A percentile compares a stretch with the other conserved stretches of the same genome.
These are phyloP conservation scores for Eulemur rubriventer DNA, from an alignment of 2,797 vertebrate species.

Conservation along the genomic window DNA sequence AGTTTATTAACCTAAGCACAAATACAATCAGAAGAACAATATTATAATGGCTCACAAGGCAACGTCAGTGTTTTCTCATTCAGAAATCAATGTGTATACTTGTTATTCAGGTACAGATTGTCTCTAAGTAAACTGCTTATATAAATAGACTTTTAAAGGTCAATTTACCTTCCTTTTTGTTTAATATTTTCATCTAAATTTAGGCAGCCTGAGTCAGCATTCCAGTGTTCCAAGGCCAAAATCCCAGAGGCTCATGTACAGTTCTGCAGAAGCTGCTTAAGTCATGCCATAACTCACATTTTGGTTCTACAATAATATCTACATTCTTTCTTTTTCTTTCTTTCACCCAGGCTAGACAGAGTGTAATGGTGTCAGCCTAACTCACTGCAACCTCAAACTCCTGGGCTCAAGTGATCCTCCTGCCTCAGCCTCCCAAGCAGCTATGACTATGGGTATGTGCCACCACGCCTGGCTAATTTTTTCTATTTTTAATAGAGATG, in stretches of 20 bases:
- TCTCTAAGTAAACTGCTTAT: not conserved
- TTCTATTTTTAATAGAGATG: no score
- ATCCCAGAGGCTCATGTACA: not conserved
- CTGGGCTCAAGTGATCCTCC: no score
- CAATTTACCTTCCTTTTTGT: not conserved
- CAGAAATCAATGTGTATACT: conserved; percentile 1
- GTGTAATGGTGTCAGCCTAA: no score
- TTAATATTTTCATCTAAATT: not conserved
- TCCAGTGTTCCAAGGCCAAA: not conserved
- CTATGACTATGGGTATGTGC: no score
- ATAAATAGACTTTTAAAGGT: not conserved
- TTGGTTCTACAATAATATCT: not conserved
- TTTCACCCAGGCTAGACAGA: no score
- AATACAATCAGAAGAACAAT: not conserved
- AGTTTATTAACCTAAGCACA: not conserved
- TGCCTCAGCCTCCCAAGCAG: no score
- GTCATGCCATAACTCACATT: not conserved
- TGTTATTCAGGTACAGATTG: not conserved
- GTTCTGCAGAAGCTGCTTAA: not conserved
- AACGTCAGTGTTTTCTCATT: not conserved
- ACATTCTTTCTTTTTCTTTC: not conserved
- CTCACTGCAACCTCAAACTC: no score
- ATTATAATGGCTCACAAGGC: not conserved
- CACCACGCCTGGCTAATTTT: no score
- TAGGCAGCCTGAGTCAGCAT: not conserved